phyloP scores from a whole-genome alignment of 2,888 invertebrate species.

The Rotaria macrura region DNA sequence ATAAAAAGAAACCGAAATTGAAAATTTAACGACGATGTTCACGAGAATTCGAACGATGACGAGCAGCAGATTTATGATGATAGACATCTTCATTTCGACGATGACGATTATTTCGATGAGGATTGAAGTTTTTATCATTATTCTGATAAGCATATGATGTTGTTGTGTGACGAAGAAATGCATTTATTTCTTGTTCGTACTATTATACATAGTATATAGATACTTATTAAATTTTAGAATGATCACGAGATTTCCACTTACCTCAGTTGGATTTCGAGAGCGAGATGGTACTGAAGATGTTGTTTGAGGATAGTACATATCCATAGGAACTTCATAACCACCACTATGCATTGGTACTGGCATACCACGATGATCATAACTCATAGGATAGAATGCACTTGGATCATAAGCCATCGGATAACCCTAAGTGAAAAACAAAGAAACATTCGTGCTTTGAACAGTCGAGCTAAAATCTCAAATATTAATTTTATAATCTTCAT shows the following conservation, averaged over 20 bases:
- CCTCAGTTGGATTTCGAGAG: neutral
- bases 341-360: neutral
- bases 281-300: neutral
- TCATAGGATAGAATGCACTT: neutral
- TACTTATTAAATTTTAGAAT: neutral
- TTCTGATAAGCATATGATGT: neutral
- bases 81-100: neutral
- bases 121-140: neutral
- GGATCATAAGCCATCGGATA: neutral
- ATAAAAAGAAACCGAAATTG: too few species aligned
- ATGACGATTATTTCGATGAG: neutral
- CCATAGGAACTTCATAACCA: neutral
- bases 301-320: neutral
- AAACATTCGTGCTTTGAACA: too few species aligned
- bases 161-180: neutral
- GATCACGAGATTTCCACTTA: neutral
- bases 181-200: neutral
- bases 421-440: neutral
- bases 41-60: neutral
- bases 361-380: neutral
- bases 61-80: neutral
- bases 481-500: too few species aligned
- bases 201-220: neutral
- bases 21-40: neutral
- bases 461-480: too few species aligned